Evolutionary conservation across 2,797 vertebrate species (phyloP).

Genomic region (Pipistrellus kuhlii): DNA sequence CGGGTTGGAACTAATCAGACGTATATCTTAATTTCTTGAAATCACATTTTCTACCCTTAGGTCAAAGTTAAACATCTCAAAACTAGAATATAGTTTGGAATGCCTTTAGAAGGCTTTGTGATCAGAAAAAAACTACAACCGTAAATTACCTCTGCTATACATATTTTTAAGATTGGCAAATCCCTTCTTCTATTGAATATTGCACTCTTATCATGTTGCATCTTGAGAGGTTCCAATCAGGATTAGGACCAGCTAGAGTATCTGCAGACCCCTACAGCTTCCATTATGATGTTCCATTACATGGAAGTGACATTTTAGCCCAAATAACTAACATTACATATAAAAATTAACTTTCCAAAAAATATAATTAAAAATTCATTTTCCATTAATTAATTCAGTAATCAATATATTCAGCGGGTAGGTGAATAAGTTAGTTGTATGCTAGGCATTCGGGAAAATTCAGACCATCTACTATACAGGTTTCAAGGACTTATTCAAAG

Average conservation of each 20-base stretch:
- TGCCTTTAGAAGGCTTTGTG: slow-evolving; percentile 27
- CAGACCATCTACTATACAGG: neutral
- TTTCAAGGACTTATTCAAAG: slow-evolving; percentile 11
- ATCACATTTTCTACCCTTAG: slow-evolving; percentile 39
- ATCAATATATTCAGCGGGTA: neutral
- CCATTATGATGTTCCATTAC: neutral
- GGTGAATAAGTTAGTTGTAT: neutral
- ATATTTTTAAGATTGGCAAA: neutral
- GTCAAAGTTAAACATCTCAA: slow-evolving; percentile 62
- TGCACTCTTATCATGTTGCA: neutral
- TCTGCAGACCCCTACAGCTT: neutral
- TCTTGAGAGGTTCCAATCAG: neutral
- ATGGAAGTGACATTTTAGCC: slow-evolving; percentile 4
- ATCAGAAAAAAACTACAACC: neutral
- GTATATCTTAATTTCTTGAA: slow-evolving; percentile 33
- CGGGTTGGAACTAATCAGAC: slow-evolving; percentile 13
- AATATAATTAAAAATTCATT: neutral
- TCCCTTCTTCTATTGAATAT: slow-evolving; percentile 1
- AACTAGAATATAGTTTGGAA: neutral
- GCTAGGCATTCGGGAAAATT: neutral
- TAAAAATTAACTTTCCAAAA: neutral
- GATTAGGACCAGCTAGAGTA: neutral
- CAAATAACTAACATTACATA: neutral
- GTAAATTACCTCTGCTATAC: neutral
- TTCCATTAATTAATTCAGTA: slow-evolving; percentile 7